phyloP scores from a whole-genome alignment of 1,140 invertebrate species.

The Thaumetopoea pityocampa region DNA sequence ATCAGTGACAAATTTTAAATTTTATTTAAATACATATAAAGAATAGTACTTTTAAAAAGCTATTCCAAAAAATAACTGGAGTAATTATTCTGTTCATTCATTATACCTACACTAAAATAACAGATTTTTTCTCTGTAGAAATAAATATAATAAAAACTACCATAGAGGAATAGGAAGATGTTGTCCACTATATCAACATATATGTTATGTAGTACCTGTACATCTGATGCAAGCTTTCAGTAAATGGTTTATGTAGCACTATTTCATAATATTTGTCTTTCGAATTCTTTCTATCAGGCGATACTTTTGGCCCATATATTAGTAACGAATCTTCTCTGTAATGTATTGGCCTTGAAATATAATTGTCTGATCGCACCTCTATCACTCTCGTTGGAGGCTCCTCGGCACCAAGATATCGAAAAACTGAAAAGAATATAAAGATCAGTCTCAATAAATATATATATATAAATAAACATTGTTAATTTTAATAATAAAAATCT shows the following conservation, averaged over 20 bases:
- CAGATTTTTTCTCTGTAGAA: too few species aligned
- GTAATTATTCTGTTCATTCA: too few species aligned
- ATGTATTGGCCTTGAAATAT: constrained; percentile 78
- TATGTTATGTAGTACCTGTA: constrained; percentile 77
- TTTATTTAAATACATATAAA: too few species aligned
- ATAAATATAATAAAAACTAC: too few species aligned
- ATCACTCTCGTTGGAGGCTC: constrained; percentile 78
- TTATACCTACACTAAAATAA: too few species aligned
- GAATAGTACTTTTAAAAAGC: too few species aligned
- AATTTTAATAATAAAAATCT: constrained; percentile 19
- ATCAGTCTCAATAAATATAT: constrained; percentile 9
- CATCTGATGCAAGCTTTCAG: constrained; percentile 79
- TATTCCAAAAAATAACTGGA: too few species aligned
- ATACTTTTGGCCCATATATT: constrained; percentile 77
- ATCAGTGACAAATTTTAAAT: too few species aligned
- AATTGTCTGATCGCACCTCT: constrained; percentile 81
- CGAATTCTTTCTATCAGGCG: constrained; percentile 49
- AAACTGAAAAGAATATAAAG: constrained; percentile 52
- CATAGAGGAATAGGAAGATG: too few species aligned
- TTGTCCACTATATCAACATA: too few species aligned
- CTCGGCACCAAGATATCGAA: constrained; percentile 71
- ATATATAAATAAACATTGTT: background rate
- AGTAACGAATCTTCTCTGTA: constrained; percentile 83
- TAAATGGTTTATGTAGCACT: constrained; percentile 82
- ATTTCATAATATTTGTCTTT: constrained; percentile 81